phyloP scores from a whole-genome alignment of 2,113 vertebrate species.

The Silurus asotus region DNA sequence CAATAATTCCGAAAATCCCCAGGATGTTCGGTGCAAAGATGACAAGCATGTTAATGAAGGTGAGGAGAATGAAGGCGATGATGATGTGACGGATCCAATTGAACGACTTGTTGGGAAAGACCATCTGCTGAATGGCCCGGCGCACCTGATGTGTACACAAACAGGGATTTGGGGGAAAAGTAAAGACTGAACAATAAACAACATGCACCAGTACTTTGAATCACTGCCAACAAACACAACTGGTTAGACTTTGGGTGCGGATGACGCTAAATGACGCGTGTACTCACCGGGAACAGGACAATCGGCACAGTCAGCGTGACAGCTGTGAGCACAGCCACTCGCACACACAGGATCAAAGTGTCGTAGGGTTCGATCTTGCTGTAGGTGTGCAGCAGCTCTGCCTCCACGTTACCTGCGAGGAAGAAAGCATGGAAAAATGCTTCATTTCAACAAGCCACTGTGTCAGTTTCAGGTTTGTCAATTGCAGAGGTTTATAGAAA shows the following conservation, averaged over 20 bases:
- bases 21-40: constrained; percentile 97
- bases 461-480: neutral
- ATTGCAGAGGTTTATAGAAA: no score
- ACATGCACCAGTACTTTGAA: neutral
- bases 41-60: constrained; percentile 89
- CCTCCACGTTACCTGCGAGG: constrained; percentile 80
- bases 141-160: constrained; percentile 78
- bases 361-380: constrained; percentile 88
- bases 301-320: constrained; percentile 97
- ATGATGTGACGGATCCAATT: constrained; percentile 84
- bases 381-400: constrained; percentile 95
- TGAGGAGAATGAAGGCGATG: constrained; percentile 84
- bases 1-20: constrained; percentile 94
- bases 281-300: constrained; percentile 91
- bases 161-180: neutral
- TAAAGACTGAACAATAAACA: neutral
- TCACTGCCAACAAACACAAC: neutral
- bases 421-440: neutral
- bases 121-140: constrained; percentile 92
- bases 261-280: neutral
- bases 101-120: constrained; percentile 88
- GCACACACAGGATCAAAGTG: constrained; percentile 90
- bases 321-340: constrained; percentile 91
- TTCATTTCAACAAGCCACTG: neutral
- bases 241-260: neutral